Percentiles rank a stretch among this genome's conserved stretches.
phyloP scores from a whole-genome alignment of 2,888 invertebrate species.

The Tanytarsus gracilentus region DNA sequence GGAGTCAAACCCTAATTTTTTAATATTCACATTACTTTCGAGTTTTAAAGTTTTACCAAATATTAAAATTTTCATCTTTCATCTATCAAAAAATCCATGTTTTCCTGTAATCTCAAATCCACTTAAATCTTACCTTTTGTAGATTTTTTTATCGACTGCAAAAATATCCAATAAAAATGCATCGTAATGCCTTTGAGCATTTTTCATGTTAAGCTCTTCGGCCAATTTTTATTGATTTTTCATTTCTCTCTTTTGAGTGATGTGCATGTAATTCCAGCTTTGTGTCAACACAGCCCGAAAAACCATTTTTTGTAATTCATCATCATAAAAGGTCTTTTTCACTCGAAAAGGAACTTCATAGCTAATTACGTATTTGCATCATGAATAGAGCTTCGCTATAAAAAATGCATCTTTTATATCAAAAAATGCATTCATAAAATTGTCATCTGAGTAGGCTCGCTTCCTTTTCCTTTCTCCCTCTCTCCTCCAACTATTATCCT shows the following conservation, averaged over 20 bases:
- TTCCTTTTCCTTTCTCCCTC: slow-evolving; percentile 16
- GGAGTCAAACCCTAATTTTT: no score
- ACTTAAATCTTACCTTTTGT: no score
- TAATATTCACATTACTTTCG: no score
- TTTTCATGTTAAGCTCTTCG: no score
- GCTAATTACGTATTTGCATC: slow-evolving; percentile 24
- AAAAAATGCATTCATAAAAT: not conserved
- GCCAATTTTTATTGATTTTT: no score
- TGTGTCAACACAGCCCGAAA: no score
- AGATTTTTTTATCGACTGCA: no score
- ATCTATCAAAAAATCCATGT: no score
- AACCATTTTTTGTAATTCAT: slow-evolving; percentile 3
- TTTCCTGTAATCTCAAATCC: no score
- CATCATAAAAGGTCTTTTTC: not conserved
- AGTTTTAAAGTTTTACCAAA: no score
- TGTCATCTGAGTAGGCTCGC: slow-evolving; percentile 21
- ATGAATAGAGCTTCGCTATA: slow-evolving; percentile 4
- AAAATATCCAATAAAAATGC: no score
- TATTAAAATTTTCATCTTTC: no score
- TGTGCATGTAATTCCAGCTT: slow-evolving; percentile 19
- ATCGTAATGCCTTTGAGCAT: not conserved
- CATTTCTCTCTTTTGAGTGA: not conserved
- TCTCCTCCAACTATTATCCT: slow-evolving; percentile 4
- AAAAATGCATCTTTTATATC: slow-evolving; percentile 7
- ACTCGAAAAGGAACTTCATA: slow-evolving; percentile 10